Base-by-base conservation (phyloP, 2,888 invertebrate genomes). In the Protodeltote pygarga region DNA sequence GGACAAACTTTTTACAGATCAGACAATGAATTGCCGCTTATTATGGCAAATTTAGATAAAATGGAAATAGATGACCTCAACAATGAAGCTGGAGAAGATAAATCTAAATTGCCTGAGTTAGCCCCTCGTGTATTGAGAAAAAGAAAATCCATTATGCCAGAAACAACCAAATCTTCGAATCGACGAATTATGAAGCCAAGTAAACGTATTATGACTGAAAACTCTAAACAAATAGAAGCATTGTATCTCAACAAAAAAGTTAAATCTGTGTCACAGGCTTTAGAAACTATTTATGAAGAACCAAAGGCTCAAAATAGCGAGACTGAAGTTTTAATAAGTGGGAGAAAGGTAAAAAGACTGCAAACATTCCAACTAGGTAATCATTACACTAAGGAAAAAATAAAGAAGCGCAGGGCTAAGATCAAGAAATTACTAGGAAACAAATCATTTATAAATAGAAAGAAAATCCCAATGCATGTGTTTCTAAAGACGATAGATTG, bases 251-350 rank as follows among this genome's bases (percentile, higher is more conserved):
- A 94, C 65, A 93, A 93, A 73, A 93, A 83, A 71, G 81, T 93
- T 0, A 93, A 93, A 69, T 83, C 86, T 28, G 59, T 85, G 23
- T 85, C 93, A 34, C 93, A 93, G 65, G 92, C 89, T 46, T 82
- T 94, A 65, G 94, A 94, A 80, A 94, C 94, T 1, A 94, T 94
- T 71, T 94, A 92, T 71, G 94, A 94, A 81, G 94, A 94, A 61
- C 92, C 93, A n/a, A 93, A 91, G 65, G 82, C 86, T 51, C 85
- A 80, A 29, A 83, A 67, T 49, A 82, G 75, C 57, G 89, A 89
- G 33, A 77, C 86, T 17, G 79, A 85, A 32, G 77, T 81, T n/a
- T 76, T 84, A 3, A 92, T 94, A 65, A 92, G 93, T 27, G 89
- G 87, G 1, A 89, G 92, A 39, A 93, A 93, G 77, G 86, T 94